Base-by-base conservation (phyloP, 2,888 invertebrate species). In the Noctuana brunneofusca region DNA sequence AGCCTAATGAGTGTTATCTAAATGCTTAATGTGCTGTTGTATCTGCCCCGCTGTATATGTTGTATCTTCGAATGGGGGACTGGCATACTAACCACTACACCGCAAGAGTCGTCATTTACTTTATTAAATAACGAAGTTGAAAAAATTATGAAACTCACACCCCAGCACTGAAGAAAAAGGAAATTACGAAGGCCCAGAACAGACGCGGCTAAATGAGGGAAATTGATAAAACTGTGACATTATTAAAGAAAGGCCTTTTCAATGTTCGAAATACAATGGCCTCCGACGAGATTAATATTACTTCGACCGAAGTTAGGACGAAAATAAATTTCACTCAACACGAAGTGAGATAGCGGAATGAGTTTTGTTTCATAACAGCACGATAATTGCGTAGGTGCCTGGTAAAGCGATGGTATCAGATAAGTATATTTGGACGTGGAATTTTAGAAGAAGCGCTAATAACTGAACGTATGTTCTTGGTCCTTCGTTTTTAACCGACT, bases 281-380 rank as follows among this genome's bases (percentile, higher is more conserved):
- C 30, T 14, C 38, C n/a, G 24, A 52, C 48, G 18, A 58, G 41
- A 58, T 58, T 58, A 58, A 58, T 58, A 58, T 58, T 58, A 30
- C 30, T 52, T 30, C 58, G 30, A 43, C 41, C 52, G 41, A 58
- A 52, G 58, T 30, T 20, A 49, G 35, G 32, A 50, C 18, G 18
- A 58, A 30, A 30, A 52, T 43, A 43, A 41, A 52, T 58, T 58
- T 30, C 27, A 18, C 18, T 50, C 5, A 48, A 30, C 12, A 18
- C 16, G n/a, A 58, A 38, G 18, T 57, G 30, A 58, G 35, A 58
- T 48, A 58, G 18, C 35, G 43, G 30, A 41, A 43, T 55, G 27
- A 43, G 18, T 55, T 55, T 55, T 55, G 43, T 43, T 43, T 30
- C 43, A 27, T 43, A 2, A 24, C 41, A 43, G 30, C 30, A 12